These are phyloP conservation scores for Zaprionus ornatus DNA, from an alignment of 1,140 invertebrate species.

Conservation along the genomic window DNA sequence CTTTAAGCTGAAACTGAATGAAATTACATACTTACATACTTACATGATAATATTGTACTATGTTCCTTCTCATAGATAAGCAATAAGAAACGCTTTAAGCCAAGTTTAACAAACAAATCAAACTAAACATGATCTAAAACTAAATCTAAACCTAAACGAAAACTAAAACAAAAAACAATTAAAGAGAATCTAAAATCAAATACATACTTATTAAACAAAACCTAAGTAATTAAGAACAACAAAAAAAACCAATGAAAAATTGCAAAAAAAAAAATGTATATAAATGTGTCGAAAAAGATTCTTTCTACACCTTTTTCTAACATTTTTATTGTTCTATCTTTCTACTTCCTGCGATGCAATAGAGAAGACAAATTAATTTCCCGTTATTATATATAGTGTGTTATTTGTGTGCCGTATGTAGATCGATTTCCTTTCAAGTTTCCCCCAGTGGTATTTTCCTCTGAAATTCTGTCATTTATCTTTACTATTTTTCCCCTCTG, in stretches of 20 bases:
- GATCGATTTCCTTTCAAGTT: constrained; percentile 11
- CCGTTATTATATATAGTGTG: constrained; percentile 12
- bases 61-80: constrained; percentile 79
- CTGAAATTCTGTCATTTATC: neutral
- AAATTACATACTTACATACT: constrained; percentile 37
- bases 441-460: neutral
- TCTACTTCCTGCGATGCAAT: constrained; percentile 20
- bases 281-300: constrained; percentile 62
- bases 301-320: constrained; percentile 45
- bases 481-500: neutral
- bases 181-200: constrained; percentile 34
- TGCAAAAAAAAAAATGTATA: constrained; percentile 43
- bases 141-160: constrained; percentile 39
- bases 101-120: constrained; percentile 72
- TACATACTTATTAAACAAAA: constrained; percentile 42
- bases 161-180: constrained; percentile 27
- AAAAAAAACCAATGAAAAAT: constrained; percentile 28
- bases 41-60: constrained; percentile 69
- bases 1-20: constrained; percentile 60
- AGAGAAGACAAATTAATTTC: constrained; percentile 24
- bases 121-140: constrained; percentile 70
- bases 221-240: constrained; percentile 34
- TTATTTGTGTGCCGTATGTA: constrained; percentile 23
- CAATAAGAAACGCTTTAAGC: constrained; percentile 78
- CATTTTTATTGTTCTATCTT: constrained; percentile 24